Evolutionary conservation across 2,113 vertebrate genomes (phyloP).

Genomic region (Stigmatopora argus): DNA sequence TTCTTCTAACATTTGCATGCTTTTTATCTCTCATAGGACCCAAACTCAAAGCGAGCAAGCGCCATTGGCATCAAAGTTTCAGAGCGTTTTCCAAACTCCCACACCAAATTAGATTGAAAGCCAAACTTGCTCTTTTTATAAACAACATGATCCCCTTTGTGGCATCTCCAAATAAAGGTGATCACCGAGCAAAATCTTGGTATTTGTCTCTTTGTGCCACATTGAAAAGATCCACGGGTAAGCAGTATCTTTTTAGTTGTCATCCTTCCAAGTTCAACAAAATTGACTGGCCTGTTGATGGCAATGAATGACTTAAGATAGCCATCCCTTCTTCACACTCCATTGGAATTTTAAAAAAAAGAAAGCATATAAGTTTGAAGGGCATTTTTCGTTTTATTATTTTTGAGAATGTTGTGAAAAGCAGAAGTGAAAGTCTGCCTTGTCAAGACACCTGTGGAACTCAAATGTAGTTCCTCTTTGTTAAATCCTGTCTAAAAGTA

Average conservation of each 20-base stretch:
- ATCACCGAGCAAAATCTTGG: slow-evolving; percentile 10
- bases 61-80: slow-evolving; percentile 9
- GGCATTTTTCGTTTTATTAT: not conserved
- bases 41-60: slow-evolving; percentile 14
- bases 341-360: not conserved
- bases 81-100: not conserved
- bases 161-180: slow-evolving; percentile 52
- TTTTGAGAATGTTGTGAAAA: slow-evolving; percentile 8
- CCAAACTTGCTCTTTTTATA: slow-evolving; percentile 32
- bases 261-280: not conserved
- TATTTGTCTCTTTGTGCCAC: not conserved
- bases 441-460: slow-evolving; percentile 59
- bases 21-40: not conserved
- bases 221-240: not conserved
- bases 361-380: not conserved
- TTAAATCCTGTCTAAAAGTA: no score
- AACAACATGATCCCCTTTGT: slow-evolving; percentile 23
- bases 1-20: slow-evolving; percentile 29
- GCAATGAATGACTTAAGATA: no score
- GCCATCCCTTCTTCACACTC: not conserved
- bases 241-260: not conserved
- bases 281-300: no score
- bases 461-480: slow-evolving; percentile 21
- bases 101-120: not conserved
- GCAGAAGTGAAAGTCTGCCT: slow-evolving; percentile 32